phyloP scores from a whole-genome alignment of 2,797 vertebrate genomes.

The Steatocranus sp. region DNA sequence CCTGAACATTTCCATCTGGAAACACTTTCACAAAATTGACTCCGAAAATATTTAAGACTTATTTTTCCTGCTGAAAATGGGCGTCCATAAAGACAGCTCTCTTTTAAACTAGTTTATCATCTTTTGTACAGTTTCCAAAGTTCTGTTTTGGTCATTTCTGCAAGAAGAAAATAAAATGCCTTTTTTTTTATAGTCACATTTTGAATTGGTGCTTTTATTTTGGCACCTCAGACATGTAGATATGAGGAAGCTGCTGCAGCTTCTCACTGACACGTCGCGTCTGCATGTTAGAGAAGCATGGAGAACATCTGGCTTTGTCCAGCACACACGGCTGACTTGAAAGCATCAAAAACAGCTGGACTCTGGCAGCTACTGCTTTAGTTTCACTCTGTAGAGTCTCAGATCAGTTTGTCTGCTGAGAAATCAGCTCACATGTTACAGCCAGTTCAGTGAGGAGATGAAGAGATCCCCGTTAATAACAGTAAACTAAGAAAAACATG shows the following conservation, averaged over 20 bases:
- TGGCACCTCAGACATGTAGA: rapidly evolving
- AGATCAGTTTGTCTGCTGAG: neutral
- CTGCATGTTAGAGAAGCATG: neutral
- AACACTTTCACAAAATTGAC: neutral
- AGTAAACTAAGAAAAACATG: neutral
- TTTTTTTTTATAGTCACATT: neutral
- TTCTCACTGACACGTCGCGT: neutral
- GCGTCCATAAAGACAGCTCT: neutral
- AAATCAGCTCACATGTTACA: neutral
- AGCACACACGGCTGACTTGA: neutral
- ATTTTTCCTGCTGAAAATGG: neutral
- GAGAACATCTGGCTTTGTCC: neutral
- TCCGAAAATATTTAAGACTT: neutral
- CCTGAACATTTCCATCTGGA: neutral
- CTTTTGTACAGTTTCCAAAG: neutral
- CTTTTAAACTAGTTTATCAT: neutral
- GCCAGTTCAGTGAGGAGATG: neutral
- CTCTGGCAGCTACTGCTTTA: neutral
- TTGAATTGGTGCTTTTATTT: neutral
- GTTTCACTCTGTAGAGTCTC: neutral
- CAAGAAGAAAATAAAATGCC: neutral
- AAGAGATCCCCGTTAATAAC: neutral
- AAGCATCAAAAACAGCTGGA: neutral
- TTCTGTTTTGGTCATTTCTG: neutral
- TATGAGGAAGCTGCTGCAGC: neutral